Base-by-base conservation (phyloP, 1,140 invertebrate species). In the Megalopta genalis region DNA sequence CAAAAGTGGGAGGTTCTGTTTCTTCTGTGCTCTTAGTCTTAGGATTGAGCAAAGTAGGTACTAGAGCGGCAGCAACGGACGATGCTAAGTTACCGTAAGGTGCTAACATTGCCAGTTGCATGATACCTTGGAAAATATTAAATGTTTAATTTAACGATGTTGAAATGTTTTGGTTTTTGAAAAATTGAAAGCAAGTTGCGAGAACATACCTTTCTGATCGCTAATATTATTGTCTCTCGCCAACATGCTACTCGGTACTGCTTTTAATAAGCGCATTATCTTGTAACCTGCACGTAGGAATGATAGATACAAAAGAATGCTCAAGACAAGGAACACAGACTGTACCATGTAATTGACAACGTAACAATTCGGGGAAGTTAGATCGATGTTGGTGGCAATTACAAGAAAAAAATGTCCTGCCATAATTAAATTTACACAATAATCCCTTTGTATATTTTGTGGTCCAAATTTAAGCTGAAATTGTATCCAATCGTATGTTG, bases 21-120 rank as follows among this genome's bases (percentile, higher is more conserved):
- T 93, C 90, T 59, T 94, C 93, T 1, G 73, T 80, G 73, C 62
- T n/a, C 37, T 84, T 88, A 25, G 94, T 91, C 80, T 93, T 94
- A 18, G 94, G 93, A 23, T 93, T 91, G 65, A 94, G 89, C 32
- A 94, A 89, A 39, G 94, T 94, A 27, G 94, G 94, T 25, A 94
- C 93, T 0, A 94, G 87, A 6, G 94, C 94, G 18, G 94, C 93
- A 14, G 94, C 93, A 57, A 95, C 93, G 0, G 94, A 94, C 5
- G 93, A 93, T 16, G 94, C 94, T 73, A 95, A 90, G 86, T 94
- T 95, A 87, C 93, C 94, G 83, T 94, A 94, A 52, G 94, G 94
- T 27, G 94, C 94, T 81, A 94, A 89, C 88, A 94, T 93, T 25
- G 94, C 93, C 64, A 95, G 88, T 88, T 94, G 94, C 92, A 94